phyloP scores from a whole-genome alignment of 2,888 invertebrate genomes.

The Meteorus colon region DNA sequence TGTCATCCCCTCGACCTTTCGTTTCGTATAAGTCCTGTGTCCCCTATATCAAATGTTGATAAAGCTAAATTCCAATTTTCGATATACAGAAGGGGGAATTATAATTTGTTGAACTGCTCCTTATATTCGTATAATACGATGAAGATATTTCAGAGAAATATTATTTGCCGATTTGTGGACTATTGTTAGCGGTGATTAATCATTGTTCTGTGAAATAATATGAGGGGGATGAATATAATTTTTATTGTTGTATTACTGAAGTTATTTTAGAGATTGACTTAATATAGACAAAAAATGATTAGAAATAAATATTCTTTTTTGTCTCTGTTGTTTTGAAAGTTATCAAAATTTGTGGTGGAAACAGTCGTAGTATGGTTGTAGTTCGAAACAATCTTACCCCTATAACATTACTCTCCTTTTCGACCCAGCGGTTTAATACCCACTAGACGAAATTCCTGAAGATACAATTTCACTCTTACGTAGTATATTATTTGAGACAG shows the following conservation, averaged over 20 bases:
- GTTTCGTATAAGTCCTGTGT: conserved; percentile 6
- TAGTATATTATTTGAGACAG: neutral
- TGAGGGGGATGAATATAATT: neutral
- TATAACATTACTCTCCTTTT: neutral
- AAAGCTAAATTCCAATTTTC: conserved; percentile 26
- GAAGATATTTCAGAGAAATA: neutral
- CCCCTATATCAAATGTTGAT: conserved; percentile 12
- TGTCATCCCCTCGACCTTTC: conserved; percentile 10
- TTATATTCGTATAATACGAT: neutral
- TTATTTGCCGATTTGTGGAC: neutral
- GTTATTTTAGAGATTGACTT: neutral
- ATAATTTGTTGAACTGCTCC: conserved; percentile 9
- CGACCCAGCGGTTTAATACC: neutral
- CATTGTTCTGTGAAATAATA: neutral
- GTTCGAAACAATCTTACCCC: neutral
- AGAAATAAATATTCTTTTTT: neutral
- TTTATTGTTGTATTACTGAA: neutral
- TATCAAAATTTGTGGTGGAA: neutral
- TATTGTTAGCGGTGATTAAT: neutral
- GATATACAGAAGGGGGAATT: conserved; percentile 11
- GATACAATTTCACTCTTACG: neutral
- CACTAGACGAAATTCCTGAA: neutral
- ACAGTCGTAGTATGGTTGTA: neutral
- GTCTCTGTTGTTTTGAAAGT: neutral
- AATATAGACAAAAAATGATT: too few species aligned